A percentile compares a stretch with the other conserved stretches of the same genome.
phyloP scores from a whole-genome alignment of 2,888 invertebrate species.

The Biston betularia region DNA sequence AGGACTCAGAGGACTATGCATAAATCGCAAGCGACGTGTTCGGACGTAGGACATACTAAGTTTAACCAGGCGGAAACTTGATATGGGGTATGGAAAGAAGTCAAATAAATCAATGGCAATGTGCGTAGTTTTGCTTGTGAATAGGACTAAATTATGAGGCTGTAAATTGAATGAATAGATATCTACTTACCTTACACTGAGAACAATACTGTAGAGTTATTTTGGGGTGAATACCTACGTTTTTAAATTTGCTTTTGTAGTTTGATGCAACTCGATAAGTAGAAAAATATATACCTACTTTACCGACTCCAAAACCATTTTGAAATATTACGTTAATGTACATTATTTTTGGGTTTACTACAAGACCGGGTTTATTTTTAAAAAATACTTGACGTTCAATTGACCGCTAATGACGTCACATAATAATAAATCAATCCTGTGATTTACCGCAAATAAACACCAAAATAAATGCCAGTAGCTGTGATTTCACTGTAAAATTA shows the following conservation, averaged over 20 bases:
- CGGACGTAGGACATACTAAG: constrained; percentile 58
- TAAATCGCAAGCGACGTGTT: constrained; percentile 67
- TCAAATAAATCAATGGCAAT: constrained; percentile 42
- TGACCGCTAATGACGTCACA: too few relatives aligned
- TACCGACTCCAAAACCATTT: too few relatives aligned
- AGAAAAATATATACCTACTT: too few relatives aligned
- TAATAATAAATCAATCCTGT: too few relatives aligned
- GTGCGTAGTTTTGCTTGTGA: constrained; percentile 27
- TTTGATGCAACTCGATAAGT: too few relatives aligned
- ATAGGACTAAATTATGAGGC: neutral
- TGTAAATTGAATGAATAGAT: neutral
- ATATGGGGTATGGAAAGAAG: constrained; percentile 43
- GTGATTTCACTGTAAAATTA: too few relatives aligned
- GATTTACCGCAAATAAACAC: too few relatives aligned
- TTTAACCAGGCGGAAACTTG: constrained; percentile 47
- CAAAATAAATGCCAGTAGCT: too few relatives aligned
- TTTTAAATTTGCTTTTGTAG: neutral
- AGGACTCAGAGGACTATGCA: constrained; percentile 64
- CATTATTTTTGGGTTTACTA: too few relatives aligned
- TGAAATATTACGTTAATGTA: too few relatives aligned
- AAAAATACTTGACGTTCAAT: too few relatives aligned
- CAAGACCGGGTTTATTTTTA: too few relatives aligned
- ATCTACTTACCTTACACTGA: neutral
- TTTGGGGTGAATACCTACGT: neutral
- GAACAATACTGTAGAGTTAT: neutral